Base-by-base conservation (phyloP, 53 echinoderm and acorn worm species). In the Arbacia lixula region DNA sequence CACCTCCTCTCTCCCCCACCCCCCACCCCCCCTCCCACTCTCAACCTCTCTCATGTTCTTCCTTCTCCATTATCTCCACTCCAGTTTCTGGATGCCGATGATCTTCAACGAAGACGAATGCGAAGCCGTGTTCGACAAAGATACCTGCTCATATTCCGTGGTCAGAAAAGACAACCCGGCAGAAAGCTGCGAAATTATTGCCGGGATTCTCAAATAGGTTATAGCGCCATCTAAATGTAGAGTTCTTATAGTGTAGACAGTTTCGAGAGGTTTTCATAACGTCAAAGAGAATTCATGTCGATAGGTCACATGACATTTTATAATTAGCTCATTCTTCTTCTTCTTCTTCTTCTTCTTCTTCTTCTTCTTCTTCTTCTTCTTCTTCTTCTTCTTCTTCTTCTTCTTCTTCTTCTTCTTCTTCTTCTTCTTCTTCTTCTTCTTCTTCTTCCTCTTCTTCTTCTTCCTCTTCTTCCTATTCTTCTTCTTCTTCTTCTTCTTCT, bases 171-270 rank as follows among this genome's bases (percentile, higher is more conserved):
- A 74, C 53, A 1, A 31, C 8, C 33, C 42, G 16, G 52, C 50
- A 20, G 52, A 31, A 10, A 40, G 41, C 4, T 74, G 74, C 30
- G 74, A 74, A 74, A 74, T 74, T n/a, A 34, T 74, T 53, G 74
- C 74, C 31, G 74, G 74, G 1, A 74, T 74, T 21, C 20, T 74
- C 16, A 74, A 74, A 74, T 74, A 74, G 53, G 17, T 46, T 34
- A 52, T 52, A 74, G 74, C 74, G 74, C 74, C 74, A 74, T 53
- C 74, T 74, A 33, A 42, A n/a, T n/a, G n/a, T n/a, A n/a, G n/a
- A n/a, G n/a, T n/a, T n/a, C n/a, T n/a, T n/a, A n/a, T n/a, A n/a
- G n/a, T n/a, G n/a, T n/a, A n/a, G n/a, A n/a, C n/a, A n/a, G n/a
- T n/a, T n/a, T n/a, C n/a, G n/a, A n/a, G n/a, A n/a, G n/a, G n/a